These are phyloP conservation scores for Petrosia ficiformis DNA, from an alignment of 37 sponge, comb jelly and placozoan genomes.

Conservation along the genomic window DNA sequence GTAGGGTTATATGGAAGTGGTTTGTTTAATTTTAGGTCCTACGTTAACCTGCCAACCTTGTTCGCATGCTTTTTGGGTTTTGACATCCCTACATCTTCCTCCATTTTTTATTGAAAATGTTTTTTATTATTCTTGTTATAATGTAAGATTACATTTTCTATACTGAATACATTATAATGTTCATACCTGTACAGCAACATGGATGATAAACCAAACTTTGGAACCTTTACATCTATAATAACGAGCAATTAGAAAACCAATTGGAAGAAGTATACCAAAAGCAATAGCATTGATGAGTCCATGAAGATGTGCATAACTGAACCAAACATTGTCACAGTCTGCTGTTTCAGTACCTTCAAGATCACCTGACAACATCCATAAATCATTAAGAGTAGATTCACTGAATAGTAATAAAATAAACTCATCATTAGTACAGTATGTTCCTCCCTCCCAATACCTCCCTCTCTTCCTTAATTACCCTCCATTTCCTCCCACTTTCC, in stretches of 20 bases:
- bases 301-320: slow-evolving; percentile 47
- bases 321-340: slow-evolving; percentile 41
- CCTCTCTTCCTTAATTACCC: no score
- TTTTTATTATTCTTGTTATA: no score
- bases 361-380: slow-evolving; percentile 49
- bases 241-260: slow-evolving; percentile 35
- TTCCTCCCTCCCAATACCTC: neutral
- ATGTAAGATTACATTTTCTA: no score
- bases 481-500: no score
- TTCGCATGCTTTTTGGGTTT: no score
- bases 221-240: slow-evolving; percentile 9
- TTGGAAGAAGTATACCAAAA: slow-evolving; percentile 52
- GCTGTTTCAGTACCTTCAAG: neutral
- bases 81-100: no score
- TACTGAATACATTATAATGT: no score
- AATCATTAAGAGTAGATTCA: slow-evolving; percentile 17
- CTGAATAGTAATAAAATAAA: neutral
- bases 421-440: neutral
- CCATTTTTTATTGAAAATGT: no score
- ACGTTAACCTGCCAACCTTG: no score
- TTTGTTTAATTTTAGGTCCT: no score
- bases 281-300: slow-evolving; percentile 44
- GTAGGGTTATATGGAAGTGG: no score
- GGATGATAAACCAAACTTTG: slow-evolving; percentile 32
- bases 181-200: slow-evolving; percentile 41